Conservation (phyloP, 1,140 invertebrate species). For the Campoletis sonorensis region DNA sequence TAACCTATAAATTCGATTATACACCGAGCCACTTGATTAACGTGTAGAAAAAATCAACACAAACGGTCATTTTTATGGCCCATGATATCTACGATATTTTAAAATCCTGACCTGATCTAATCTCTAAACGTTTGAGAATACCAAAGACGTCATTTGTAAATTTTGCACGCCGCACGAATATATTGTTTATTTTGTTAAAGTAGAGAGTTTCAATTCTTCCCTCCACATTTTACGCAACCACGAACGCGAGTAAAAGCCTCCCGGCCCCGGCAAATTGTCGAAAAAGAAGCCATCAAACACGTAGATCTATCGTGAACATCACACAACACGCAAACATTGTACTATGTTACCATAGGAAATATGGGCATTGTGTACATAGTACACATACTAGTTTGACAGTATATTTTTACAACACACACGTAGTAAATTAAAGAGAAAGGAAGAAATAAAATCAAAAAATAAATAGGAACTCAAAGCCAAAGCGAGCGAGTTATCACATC, state of each 20-base stretch:
- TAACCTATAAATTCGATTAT: neutral
- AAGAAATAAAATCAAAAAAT: neutral
- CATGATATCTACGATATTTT: neutral
- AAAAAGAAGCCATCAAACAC: neutral
- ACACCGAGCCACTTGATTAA: too few species aligned
- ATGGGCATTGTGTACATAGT: too few species aligned
- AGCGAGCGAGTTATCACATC: neutral
- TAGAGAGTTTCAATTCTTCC: too few species aligned
- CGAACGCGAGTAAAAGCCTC: slow-evolving; percentile 16
- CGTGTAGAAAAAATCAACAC: neutral
- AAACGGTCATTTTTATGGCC: neutral
- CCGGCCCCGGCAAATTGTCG: neutral
- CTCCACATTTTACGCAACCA: too few species aligned
- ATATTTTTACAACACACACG: neutral
- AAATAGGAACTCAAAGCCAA: neutral
- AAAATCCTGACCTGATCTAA: slow-evolving; percentile 14
- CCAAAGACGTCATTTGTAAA: neutral
- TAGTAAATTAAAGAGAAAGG: neutral
- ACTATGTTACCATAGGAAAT: too few species aligned
- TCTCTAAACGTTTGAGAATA: neutral
- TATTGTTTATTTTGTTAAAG: neutral
- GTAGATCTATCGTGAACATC: neutral
- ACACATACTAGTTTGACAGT: slow-evolving; percentile 3
- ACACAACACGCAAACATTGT: neutral
- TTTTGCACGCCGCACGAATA: neutral